Conservation (phyloP, 2,113 vertebrate genomes). For the Alectura lathami region DNA sequence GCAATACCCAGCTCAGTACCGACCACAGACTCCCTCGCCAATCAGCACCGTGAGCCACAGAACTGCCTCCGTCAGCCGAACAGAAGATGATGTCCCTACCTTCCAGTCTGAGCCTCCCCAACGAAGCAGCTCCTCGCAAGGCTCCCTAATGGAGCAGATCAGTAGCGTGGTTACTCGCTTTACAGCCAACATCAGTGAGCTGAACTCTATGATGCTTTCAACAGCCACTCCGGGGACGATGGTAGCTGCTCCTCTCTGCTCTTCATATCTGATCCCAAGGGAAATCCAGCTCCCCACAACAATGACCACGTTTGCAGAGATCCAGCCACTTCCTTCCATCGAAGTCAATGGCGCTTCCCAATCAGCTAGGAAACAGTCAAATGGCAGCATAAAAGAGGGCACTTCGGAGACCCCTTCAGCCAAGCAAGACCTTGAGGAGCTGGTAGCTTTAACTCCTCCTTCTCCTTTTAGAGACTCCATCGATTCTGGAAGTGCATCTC, state of each 20-base stretch:
- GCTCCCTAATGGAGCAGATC: constrained; percentile 97
- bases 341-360: constrained; percentile 81
- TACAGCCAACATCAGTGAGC: constrained; percentile 95
- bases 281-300: constrained; percentile 89
- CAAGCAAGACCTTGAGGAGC: constrained; percentile 89
- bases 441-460: constrained; percentile 94
- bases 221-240: constrained; percentile 69
- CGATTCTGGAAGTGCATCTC: constrained; percentile 87
- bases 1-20: constrained; percentile 82
- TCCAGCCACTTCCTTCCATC: constrained; percentile 89
- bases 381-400: constrained; percentile 72
- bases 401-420: constrained; percentile 74
- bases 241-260: constrained; percentile 76
- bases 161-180: constrained; percentile 97
- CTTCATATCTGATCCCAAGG: constrained; percentile 87
- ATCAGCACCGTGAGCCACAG: constrained; percentile 92
- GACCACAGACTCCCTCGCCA: constrained; percentile 88
- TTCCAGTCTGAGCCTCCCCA: constrained; percentile 84
- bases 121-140: constrained; percentile 81
- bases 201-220: constrained; percentile 96
- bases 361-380: constrained; percentile 70
- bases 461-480: constrained; percentile 97
- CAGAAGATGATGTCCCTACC: constrained; percentile 80
- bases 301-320: constrained; percentile 93
- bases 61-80: constrained; percentile 78